Evolutionary conservation across 2,113 vertebrate genomes (phyloP).

Genomic region (Tursiops truncatus): DNA sequence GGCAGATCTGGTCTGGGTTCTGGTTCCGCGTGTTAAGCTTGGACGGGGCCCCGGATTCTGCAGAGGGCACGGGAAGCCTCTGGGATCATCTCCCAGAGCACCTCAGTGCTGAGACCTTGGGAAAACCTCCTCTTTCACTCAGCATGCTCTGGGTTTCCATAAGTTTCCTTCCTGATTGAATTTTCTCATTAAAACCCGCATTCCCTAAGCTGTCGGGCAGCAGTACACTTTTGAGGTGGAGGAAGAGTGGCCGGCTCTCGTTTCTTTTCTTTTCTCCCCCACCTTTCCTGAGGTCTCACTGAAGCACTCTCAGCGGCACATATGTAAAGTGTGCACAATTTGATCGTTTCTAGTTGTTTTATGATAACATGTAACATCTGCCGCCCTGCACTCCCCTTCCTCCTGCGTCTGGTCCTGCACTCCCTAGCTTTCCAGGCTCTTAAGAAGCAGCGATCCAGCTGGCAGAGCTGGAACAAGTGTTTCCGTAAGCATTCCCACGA

Average conservation of each 20-base stretch:
- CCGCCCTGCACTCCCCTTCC: neutral
- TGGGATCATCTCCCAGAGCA: neutral
- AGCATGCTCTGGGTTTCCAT: neutral
- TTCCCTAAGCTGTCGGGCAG: neutral
- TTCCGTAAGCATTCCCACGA: conserved; percentile 66
- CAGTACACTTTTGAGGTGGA: neutral
- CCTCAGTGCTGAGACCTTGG: neutral
- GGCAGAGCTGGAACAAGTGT: conserved; percentile 47
- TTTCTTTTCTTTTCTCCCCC: neutral
- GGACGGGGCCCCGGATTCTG: accelerated
- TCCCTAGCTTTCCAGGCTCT: conserved; percentile 32
- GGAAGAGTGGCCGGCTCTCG: neutral
- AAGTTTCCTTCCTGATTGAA: conserved; percentile 38
- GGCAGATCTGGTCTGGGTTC: neutral
- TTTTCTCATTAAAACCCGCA: conserved; percentile 12
- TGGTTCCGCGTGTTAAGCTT: accelerated
- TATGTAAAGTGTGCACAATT: neutral
- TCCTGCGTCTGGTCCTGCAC: neutral
- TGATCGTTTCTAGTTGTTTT: neutral
- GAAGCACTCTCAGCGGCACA: accelerated
- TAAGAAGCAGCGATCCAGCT: conserved; percentile 69
- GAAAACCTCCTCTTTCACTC: neutral
- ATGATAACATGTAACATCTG: neutral
- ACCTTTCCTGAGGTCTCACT: neutral
- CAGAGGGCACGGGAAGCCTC: neutral